A percentile compares a stretch with the other conserved stretches of the same genome.
These are phyloP conservation scores for Drosophila arizonae DNA, from an alignment of 1,140 invertebrate genomes.

Conservation along the genomic window DNA sequence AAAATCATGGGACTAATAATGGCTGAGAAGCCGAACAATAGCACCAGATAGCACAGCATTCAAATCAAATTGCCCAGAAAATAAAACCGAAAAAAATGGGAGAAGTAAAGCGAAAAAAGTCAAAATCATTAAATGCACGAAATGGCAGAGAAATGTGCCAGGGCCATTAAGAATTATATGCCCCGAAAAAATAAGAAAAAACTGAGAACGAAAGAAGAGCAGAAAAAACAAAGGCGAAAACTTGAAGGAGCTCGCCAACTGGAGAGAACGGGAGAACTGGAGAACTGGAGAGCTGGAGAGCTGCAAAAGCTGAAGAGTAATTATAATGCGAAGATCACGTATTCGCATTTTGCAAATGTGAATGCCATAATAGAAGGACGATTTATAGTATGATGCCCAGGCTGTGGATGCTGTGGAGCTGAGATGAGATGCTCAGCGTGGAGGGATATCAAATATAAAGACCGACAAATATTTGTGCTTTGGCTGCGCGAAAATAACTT, in stretches of 20 bases:
- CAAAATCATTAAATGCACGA: slow-evolving; percentile 81
- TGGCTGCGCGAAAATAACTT: slow-evolving; percentile 60
- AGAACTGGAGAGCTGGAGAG: slow-evolving; percentile 32
- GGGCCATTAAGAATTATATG: slow-evolving; percentile 76
- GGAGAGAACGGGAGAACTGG: slow-evolving; percentile 19
- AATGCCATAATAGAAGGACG: slow-evolving; percentile 69
- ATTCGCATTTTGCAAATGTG: slow-evolving; percentile 74
- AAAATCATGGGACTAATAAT: slow-evolving; percentile 60
- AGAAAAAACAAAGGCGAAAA: slow-evolving; percentile 5
- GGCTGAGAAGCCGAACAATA: slow-evolving; percentile 63
- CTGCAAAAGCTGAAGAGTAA: slow-evolving; percentile 47
- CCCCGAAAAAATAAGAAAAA: slow-evolving; percentile 25
- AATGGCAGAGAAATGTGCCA: slow-evolving; percentile 79
- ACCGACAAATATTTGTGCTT: slow-evolving; percentile 39
- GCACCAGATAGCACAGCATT: slow-evolving; percentile 63
- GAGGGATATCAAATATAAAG: slow-evolving; percentile 39
- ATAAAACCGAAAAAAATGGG: slow-evolving; percentile 52
- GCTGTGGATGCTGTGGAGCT: background rate
- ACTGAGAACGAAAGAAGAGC: background rate
- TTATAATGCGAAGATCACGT: slow-evolving; percentile 79
- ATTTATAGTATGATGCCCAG: slow-evolving; percentile 53
- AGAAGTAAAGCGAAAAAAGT: slow-evolving; percentile 46
- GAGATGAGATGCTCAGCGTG: background rate
- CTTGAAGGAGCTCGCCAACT: slow-evolving; percentile 17
- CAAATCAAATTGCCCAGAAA: slow-evolving; percentile 77